phyloP scores from a whole-genome alignment of 1,140 invertebrate genomes.

The Caerostris extrusa region DNA sequence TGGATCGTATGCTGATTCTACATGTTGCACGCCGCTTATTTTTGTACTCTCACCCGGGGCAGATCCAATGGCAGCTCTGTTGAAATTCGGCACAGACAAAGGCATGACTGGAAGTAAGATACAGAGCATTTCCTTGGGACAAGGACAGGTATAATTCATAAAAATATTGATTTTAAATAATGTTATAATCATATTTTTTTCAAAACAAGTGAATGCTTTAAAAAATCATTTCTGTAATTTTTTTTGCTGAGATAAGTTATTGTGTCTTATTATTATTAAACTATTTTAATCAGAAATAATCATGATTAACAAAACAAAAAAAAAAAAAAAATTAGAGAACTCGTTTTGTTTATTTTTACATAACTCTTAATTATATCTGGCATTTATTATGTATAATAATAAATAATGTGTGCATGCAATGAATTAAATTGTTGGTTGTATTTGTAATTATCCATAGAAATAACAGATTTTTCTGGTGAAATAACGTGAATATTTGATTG shows the following conservation, averaged over 20 bases:
- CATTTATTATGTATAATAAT: too few relatives aligned
- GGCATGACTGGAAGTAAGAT: conserved; percentile 82
- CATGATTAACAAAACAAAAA: too few relatives aligned
- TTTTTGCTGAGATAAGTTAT: not conserved
- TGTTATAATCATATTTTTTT: not conserved
- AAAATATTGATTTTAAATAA: conserved; percentile 3
- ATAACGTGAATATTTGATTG: too few relatives aligned
- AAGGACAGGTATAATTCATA: conserved; percentile 82
- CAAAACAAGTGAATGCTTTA: not conserved
- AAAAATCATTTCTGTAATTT: not conserved
- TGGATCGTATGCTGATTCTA: conserved; percentile 82
- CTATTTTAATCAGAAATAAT: too few relatives aligned
- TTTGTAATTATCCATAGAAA: too few relatives aligned
- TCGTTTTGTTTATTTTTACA: too few relatives aligned
- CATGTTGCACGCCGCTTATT: conserved; percentile 82
- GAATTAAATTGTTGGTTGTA: too few relatives aligned
- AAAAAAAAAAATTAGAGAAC: too few relatives aligned
- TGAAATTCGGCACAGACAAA: conserved; percentile 83
- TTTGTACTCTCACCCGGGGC: conserved; percentile 83
- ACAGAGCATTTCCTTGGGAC: conserved; percentile 83
- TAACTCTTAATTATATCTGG: too few relatives aligned
- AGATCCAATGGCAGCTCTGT: conserved; percentile 82
- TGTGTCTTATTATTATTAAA: too few relatives aligned
- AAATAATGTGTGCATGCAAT: too few relatives aligned
- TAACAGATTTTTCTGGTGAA: too few relatives aligned